A percentile compares a stretch with the other conserved stretches of the same genome.
Evolutionary conservation across 1,140 invertebrate species (phyloP).

Genomic region (Glossosoma conforme): DNA sequence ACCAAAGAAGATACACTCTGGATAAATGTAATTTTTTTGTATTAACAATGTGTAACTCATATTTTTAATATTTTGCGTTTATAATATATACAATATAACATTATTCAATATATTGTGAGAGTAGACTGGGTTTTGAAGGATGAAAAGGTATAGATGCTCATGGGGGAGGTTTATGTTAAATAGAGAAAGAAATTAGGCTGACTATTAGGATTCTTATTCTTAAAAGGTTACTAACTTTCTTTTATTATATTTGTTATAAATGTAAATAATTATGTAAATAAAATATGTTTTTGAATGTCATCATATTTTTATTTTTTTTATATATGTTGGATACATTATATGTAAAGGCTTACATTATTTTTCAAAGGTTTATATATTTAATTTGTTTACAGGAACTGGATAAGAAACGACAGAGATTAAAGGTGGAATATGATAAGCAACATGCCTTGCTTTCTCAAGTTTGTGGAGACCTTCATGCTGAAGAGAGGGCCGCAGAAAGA

Average conservation of each 20-base stretch:
- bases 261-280: not conserved
- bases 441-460: slow-evolving; percentile 45
- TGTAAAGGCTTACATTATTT: not conserved
- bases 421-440: slow-evolving; percentile 48
- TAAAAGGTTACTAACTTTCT: not conserved
- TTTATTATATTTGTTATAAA: not conserved
- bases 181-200: not conserved
- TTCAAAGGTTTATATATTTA: slow-evolving; percentile 2
- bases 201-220: not conserved
- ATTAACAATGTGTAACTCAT: too few relatives aligned
- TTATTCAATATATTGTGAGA: too few relatives aligned
- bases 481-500: slow-evolving; percentile 51
- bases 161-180: not conserved
- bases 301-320: slow-evolving; percentile 3
- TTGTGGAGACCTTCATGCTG: slow-evolving; percentile 47
- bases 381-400: slow-evolving; percentile 43
- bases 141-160: too few relatives aligned
- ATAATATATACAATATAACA: too few relatives aligned
- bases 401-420: slow-evolving; percentile 48
- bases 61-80: too few relatives aligned
- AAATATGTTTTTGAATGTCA: not conserved
- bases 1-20: slow-evolving; percentile 58
- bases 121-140: too few relatives aligned
- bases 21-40: slow-evolving; percentile 54
- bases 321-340: not conserved